Conservation (phyloP, 2,113 vertebrate genomes). For the Ibidorhyncha struthersii region DNA sequence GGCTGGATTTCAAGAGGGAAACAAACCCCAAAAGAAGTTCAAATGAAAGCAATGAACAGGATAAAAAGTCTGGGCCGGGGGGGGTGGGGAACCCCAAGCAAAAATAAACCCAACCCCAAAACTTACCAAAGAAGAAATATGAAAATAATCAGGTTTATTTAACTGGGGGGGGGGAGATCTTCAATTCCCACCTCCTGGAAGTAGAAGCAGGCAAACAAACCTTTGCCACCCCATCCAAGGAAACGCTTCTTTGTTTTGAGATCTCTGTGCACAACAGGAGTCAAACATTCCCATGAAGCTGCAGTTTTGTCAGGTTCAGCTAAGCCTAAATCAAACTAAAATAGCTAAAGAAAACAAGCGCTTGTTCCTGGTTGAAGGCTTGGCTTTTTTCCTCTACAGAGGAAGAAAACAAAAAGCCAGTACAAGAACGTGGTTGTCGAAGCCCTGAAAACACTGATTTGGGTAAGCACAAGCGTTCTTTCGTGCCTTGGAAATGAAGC, state of each 20-base stretch:
- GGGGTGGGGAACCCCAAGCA: not conserved
- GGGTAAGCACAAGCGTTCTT: not conserved
- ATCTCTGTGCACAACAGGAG: not conserved
- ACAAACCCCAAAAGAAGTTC: not conserved
- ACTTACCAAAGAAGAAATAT: not conserved
- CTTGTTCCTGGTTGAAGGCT: not conserved
- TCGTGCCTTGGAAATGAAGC: not conserved
- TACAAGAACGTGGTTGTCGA: accelerated
- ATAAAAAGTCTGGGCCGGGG: not conserved
- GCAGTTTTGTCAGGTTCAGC: not conserved
- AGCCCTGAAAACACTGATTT: not conserved
- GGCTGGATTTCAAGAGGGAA: not conserved
- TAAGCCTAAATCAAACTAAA: conserved; percentile 12
- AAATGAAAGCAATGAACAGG: not conserved
- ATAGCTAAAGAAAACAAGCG: conserved; percentile 16
- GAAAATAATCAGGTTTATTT: not conserved
- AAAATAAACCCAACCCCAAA: not conserved
- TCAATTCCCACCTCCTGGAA: not conserved
- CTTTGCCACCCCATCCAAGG: not conserved
- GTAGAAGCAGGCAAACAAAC: not conserved
- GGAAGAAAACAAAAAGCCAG: not conserved
- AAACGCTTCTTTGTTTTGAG: not conserved
- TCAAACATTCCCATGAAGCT: not conserved
- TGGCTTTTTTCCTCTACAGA: not conserved
- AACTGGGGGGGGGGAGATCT: not conserved